A percentile compares a stretch with the other conserved stretches of the same genome.
Evolutionary conservation across 2,888 invertebrate genomes (phyloP).

Genomic region (Lochmaea crataegi): DNA sequence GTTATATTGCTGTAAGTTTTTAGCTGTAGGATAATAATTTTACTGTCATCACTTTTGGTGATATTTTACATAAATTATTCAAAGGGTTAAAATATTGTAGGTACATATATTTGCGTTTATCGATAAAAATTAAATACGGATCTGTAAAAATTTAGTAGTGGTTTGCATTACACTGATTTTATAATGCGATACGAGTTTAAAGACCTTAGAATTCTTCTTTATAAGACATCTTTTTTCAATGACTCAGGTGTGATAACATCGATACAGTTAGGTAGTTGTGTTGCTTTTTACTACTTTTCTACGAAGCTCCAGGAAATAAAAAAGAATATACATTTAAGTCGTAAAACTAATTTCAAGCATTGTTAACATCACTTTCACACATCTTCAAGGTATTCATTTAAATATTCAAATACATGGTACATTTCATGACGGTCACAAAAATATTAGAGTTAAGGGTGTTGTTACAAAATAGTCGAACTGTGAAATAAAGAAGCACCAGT

Average conservation of each 20-base stretch:
- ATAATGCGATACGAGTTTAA: not conserved
- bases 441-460: too few relatives aligned
- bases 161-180: not conserved
- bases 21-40: not conserved
- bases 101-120: too few relatives aligned
- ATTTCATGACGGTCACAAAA: too few relatives aligned
- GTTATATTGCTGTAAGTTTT: not conserved
- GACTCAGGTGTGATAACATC: slow-evolving; percentile 13
- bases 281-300: not conserved
- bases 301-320: not conserved
- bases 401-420: too few relatives aligned
- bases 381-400: too few relatives aligned
- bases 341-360: too few relatives aligned
- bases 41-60: slow-evolving; percentile 5
- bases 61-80: not conserved
- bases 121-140: not conserved
- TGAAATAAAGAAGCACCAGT: too few relatives aligned
- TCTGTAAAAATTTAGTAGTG: slow-evolving; percentile 5
- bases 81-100: not conserved
- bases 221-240: slow-evolving; percentile 3
- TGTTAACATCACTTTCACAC: too few relatives aligned
- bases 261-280: not conserved
- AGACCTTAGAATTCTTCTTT: slow-evolving; percentile 4
- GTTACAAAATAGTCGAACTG: too few relatives aligned
- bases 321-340: too few relatives aligned